These are phyloP conservation scores for Rhysida immarginata DNA, from an alignment of 1,140 invertebrate genomes.

Conservation along the genomic window DNA sequence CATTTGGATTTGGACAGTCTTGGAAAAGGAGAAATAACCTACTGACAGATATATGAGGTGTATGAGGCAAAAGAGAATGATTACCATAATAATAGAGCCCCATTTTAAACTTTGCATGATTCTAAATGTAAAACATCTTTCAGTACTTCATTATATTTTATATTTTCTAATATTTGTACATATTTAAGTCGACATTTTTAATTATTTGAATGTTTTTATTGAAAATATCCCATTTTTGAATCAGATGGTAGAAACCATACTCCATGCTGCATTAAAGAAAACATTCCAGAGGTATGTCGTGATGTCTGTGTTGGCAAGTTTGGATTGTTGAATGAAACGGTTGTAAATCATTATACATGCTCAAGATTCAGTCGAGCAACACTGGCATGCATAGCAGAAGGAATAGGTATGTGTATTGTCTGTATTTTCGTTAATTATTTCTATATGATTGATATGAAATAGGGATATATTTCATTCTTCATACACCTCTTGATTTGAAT, in stretches of 20 bases:
- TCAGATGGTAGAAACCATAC: constrained; percentile 63
- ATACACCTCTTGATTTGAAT: too few species aligned
- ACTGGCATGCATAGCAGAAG: constrained; percentile 59
- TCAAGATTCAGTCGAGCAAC: constrained; percentile 64
- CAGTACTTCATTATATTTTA: not conserved
- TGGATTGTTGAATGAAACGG: constrained; percentile 60
- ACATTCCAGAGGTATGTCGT: constrained; percentile 64
- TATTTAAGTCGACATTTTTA: too few species aligned
- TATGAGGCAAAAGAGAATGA: too few species aligned
- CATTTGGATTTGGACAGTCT: too few species aligned
- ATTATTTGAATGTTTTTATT: not conserved
- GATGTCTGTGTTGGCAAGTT: constrained; percentile 71
- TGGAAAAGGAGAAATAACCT: too few species aligned
- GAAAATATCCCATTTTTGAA: constrained; percentile 8
- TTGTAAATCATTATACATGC: constrained; percentile 66
- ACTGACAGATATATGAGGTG: too few species aligned
- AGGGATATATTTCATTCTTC: too few species aligned
- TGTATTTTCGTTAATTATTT: too few species aligned
- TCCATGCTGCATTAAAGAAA: constrained; percentile 60
- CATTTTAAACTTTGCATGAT: too few species aligned
- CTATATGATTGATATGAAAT: too few species aligned
- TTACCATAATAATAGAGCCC: too few species aligned
- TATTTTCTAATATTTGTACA: not conserved
- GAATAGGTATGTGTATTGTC: constrained; percentile 61
- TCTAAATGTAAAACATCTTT: not conserved